Evolutionary conservation across 1,140 invertebrate genomes (phyloP).

Genomic region (Schmidtea mediterranea): DNA sequence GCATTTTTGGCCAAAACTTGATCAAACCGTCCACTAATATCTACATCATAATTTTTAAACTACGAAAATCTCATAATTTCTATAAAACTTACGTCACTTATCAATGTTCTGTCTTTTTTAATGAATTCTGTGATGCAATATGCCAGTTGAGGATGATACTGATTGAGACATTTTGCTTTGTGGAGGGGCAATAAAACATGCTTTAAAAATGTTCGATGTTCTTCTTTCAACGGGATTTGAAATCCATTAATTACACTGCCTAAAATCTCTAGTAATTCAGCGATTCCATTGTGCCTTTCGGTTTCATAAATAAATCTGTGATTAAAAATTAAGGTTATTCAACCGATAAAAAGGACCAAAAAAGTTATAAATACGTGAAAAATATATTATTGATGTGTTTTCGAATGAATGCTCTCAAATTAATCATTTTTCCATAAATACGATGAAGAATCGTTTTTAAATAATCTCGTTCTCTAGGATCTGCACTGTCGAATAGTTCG

Average conservation of each 20-base stretch:
- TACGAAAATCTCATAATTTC: too few relatives aligned
- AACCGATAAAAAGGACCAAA: too few relatives aligned
- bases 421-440: slow-evolving; percentile 80
- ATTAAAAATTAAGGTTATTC: too few relatives aligned
- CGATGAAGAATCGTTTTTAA: slow-evolving; percentile 73
- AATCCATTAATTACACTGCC: slow-evolving; percentile 25
- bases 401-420: slow-evolving; percentile 61
- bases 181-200: slow-evolving; percentile 18
- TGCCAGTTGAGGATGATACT: slow-evolving; percentile 27
- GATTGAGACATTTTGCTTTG: slow-evolving; percentile 8
- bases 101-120: slow-evolving; percentile 51
- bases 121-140: slow-evolving; percentile 84
- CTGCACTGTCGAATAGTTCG: slow-evolving; percentile 57
- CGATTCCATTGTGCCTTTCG: slow-evolving; percentile 52
- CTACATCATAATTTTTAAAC: too few relatives aligned
- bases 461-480: slow-evolving; percentile 71
- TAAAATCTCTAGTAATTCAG: slow-evolving; percentile 22
- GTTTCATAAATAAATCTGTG: slow-evolving; percentile 95
- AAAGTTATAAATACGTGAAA: slow-evolving; percentile 38
- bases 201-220: slow-evolving; percentile 20
- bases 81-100: slow-evolving; percentile 12
- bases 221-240: slow-evolving; percentile 23
- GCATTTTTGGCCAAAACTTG: slow-evolving; percentile 87
- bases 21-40: slow-evolving; percentile 54
- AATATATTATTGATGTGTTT: slow-evolving; percentile 79